These are phyloP conservation scores for Micrasema longulum DNA, from an alignment of 1,140 invertebrate genomes.

Conservation along the genomic window DNA sequence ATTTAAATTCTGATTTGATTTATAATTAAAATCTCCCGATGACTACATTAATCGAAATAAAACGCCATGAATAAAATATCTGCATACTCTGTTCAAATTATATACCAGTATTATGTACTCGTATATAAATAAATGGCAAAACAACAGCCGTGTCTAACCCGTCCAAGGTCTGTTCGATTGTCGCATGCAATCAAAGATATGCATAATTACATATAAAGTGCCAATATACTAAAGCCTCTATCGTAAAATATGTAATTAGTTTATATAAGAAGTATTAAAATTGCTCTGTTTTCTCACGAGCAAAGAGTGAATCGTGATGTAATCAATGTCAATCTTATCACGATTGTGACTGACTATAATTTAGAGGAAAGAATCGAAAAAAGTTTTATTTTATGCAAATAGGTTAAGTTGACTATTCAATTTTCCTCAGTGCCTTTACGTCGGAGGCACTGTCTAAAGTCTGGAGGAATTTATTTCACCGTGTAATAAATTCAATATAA, in stretches of 20 bases:
- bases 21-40: too few species aligned
- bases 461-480: conserved; percentile 2
- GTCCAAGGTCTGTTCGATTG: conserved; percentile 2
- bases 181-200: conserved; percentile 31
- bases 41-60: too few species aligned
- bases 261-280: conserved; percentile 33
- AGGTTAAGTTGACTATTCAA: conserved; percentile 46
- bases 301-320: conserved; percentile 4
- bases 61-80: too few species aligned
- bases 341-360: conserved; percentile 38
- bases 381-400: conserved; percentile 48
- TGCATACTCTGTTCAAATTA: too few species aligned
- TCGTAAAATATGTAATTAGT: conserved; percentile 30
- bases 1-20: too few species aligned
- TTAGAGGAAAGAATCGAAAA: conserved; percentile 34
- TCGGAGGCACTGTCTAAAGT: neutral
- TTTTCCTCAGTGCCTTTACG: conserved; percentile 39
- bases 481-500: conserved; percentile 13
- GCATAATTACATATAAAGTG: conserved; percentile 16
- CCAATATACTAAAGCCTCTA: conserved; percentile 6
- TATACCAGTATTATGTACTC: too few species aligned
- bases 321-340: conserved; percentile 49
- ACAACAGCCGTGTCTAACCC: too few species aligned
- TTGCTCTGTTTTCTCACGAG: conserved; percentile 18
- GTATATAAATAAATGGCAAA: too few species aligned